Evolutionary conservation across 2,888 invertebrate genomes (phyloP).

Genomic region (Trachelus iudaicus): DNA sequence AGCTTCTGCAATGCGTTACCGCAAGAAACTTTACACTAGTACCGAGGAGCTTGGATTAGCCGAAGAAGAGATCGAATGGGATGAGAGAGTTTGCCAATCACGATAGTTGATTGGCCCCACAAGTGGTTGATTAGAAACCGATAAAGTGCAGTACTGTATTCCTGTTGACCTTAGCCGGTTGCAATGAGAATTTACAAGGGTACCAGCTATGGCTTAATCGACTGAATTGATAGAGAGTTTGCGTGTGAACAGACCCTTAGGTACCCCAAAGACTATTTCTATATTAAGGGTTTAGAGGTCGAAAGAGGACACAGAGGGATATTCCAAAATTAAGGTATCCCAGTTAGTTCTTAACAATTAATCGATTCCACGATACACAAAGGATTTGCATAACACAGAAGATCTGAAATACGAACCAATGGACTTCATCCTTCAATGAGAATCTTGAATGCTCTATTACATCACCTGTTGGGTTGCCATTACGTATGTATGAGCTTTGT

Average conservation of each 20-base stretch:
- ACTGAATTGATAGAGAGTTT: background rate
- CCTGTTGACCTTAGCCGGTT: slow-evolving; percentile 11
- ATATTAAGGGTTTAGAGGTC: background rate
- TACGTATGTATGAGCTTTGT: background rate
- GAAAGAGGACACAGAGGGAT: background rate
- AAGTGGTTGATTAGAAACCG: slow-evolving; percentile 23
- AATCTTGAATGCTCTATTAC: background rate
- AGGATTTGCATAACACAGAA: background rate
- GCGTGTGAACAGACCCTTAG: background rate
- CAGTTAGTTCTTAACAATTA: background rate
- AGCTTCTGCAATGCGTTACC: background rate
- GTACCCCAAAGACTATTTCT: background rate
- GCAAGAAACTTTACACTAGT: background rate
- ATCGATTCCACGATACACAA: background rate
- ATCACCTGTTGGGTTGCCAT: background rate
- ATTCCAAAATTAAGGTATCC: background rate
- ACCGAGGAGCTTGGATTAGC: background rate
- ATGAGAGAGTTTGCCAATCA: slow-evolving; percentile 13
- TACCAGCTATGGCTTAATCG: background rate
- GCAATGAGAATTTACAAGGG: background rate
- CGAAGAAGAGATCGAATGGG: background rate
- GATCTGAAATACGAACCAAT: background rate
- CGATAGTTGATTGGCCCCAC: slow-evolving; percentile 21
- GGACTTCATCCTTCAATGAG: background rate
- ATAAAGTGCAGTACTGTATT: slow-evolving; percentile 13